These are phyloP conservation scores for Pristionchus mayeri DNA, from an alignment of 2,888 invertebrate species.

Conservation along the genomic window DNA sequence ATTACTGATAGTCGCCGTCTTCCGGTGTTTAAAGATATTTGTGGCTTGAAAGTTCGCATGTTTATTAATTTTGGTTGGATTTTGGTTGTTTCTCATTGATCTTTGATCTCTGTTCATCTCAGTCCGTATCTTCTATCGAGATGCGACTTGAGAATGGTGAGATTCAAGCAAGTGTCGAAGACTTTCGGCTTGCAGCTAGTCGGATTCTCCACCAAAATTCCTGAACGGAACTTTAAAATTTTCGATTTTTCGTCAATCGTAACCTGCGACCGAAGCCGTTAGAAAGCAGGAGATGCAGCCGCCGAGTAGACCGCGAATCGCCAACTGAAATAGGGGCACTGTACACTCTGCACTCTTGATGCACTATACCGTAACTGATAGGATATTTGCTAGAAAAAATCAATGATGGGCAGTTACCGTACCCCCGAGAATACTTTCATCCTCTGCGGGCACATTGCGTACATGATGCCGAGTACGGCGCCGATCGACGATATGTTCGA, in stretches of 20 bases:
- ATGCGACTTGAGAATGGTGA: background rate
- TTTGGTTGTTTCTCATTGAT: slow-evolving; percentile 7
- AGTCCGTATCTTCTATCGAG: background rate
- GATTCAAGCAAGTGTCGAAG: background rate
- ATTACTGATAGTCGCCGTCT: too few species aligned
- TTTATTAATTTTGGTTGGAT: background rate
- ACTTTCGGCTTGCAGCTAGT: background rate
- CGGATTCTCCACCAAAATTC: slow-evolving; percentile 1
- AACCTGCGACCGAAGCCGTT: slow-evolving; percentile 70
- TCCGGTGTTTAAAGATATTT: too few species aligned
- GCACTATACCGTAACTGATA: too few species aligned
- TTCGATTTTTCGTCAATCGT: background rate
- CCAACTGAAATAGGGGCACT: slow-evolving; percentile 50
- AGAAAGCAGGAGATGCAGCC: slow-evolving; percentile 68
- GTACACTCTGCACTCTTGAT: too few species aligned
- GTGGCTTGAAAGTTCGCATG: background rate
- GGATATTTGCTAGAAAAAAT: too few species aligned
- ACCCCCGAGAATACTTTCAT: slow-evolving; percentile 59
- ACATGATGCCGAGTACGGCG: slow-evolving; percentile 76
- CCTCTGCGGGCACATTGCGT: slow-evolving; percentile 59
- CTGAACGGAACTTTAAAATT: background rate
- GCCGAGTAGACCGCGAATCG: slow-evolving; percentile 62
- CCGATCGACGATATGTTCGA: slow-evolving; percentile 78
- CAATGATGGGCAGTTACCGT: background rate
- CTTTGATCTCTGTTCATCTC: background rate